Evolutionary conservation across 2,797 vertebrate genomes (phyloP).

Genomic region (Pseudomugil tenellus): DNA sequence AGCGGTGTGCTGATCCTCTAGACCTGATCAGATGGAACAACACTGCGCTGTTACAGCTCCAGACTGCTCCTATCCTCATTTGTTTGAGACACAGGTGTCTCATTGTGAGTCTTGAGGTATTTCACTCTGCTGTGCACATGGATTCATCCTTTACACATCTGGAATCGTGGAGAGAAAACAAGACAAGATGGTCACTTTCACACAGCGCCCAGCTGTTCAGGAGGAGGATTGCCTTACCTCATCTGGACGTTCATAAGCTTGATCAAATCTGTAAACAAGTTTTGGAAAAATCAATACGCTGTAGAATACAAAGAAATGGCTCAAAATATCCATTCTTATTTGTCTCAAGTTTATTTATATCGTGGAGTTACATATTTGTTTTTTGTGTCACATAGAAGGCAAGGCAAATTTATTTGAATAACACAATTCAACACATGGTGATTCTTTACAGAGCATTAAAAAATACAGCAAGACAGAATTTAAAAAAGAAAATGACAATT

Average conservation of each 20-base stretch:
- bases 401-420: too few relatives aligned
- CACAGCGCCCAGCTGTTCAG: neutral
- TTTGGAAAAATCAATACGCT: too few relatives aligned
- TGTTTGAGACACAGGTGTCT: slow-evolving; percentile 56
- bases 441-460: too few relatives aligned
- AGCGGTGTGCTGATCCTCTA: slow-evolving; percentile 41
- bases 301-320: neutral
- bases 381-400: too few relatives aligned
- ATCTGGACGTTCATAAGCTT: neutral
- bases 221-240: neutral
- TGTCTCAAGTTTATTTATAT: too few relatives aligned
- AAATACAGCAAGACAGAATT: too few relatives aligned
- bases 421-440: too few relatives aligned
- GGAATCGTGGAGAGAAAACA: slow-evolving; percentile 20
- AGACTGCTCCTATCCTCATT: slow-evolving; percentile 29
- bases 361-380: too few relatives aligned
- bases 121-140: slow-evolving; percentile 42
- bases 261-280: neutral
- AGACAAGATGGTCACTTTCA: slow-evolving; percentile 8
- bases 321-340: neutral
- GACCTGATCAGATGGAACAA: slow-evolving; percentile 59
- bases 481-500: too few relatives aligned
- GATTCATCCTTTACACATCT: slow-evolving; percentile 23
- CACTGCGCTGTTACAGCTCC: slow-evolving; percentile 45
- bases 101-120: slow-evolving; percentile 46